Conservation (phyloP, 2,888 invertebrate species). For the Danaus chrysippus region DNA sequence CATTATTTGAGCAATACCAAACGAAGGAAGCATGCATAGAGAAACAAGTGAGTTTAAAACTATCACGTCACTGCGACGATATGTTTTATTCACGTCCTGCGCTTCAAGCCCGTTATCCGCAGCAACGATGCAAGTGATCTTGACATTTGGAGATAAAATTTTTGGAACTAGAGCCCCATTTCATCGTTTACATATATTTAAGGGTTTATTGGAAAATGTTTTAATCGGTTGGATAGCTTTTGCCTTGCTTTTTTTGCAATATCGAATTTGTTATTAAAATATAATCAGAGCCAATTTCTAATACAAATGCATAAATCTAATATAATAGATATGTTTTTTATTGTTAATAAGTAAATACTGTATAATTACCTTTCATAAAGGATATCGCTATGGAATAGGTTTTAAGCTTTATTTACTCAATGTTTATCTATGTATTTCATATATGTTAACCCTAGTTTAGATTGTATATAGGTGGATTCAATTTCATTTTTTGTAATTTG, state of each 20-base stretch:
- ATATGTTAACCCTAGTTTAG: slow-evolving; percentile 5
- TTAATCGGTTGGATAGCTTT: not conserved
- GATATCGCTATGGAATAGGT: too few relatives aligned
- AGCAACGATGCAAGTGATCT: slow-evolving; percentile 29
- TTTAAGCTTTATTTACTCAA: too few relatives aligned
- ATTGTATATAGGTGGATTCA: slow-evolving; percentile 22
- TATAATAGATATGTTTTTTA: too few relatives aligned
- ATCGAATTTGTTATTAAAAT: too few relatives aligned
- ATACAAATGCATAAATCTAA: too few relatives aligned
- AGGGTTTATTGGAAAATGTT: slow-evolving; percentile 6
- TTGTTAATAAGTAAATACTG: too few relatives aligned
- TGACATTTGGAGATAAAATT: slow-evolving; percentile 32
- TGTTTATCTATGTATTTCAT: not conserved
- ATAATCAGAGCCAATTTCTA: too few relatives aligned
- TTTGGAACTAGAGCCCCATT: slow-evolving; percentile 18
- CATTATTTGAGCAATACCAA: not conserved
- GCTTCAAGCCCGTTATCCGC: slow-evolving; percentile 32
- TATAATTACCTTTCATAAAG: too few relatives aligned
- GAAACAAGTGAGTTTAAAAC: too few relatives aligned
- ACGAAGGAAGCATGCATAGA: not conserved
- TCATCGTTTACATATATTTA: slow-evolving; percentile 5
- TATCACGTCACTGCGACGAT: slow-evolving; percentile 32
- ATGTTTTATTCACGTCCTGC: slow-evolving; percentile 37
- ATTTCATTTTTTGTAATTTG: slow-evolving; percentile 26
- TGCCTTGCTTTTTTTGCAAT: too few relatives aligned